Evolutionary conservation across 2,888 invertebrate species (phyloP), one percentile per base, ranked within the genome.

Genomic region (Neoaliturus tenellus): DNA sequence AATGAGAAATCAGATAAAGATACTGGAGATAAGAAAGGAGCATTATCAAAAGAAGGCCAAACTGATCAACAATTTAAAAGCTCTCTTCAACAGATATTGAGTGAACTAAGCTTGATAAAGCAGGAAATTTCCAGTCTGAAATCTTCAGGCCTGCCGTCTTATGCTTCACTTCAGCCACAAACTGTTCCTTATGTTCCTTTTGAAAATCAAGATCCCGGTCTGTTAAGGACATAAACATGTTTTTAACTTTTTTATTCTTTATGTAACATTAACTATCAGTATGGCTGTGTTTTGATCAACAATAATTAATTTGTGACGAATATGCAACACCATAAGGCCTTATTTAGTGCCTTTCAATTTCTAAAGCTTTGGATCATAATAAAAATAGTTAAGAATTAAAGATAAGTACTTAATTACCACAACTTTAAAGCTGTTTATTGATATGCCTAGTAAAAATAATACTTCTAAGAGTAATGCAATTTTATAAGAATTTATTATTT

Each of bases 91-190:
- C n/a, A 20, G 33, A 81, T 81, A 25, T 33, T 81, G 48, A 48
- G 33, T 20, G 81, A 81, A 31, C 14, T 81, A n/a, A 51, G 41
- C 28, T 44, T 33, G n/a, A 51, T 81, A n/a, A 81, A 31, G 48
- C 69, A 69, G 25, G 81, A 81, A 48, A 41, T 81, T 33, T 48
- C 69, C 5, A 69, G 41, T 33, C 31, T 81, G 58, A 81, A 81
- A 51, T 2, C 33, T 8, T 1, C 0, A 28, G 20, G 62, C 31
- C 62, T 28, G 14, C 10, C 10, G 12, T 5, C 62, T 28, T 55
- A 10, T 55, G 28, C 31, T 6, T 28, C 62, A 28, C 28, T 8
- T 28, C 35, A 31, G 28, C 25, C 58, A 81, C 58, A 35, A 67
- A 28, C 58, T 20, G 35, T 39, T 39, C 41, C 41, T 71, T 41